Percentiles rank a stretch among this genome's conserved stretches.
Evolutionary conservation across 2,888 invertebrate species (phyloP).

Genomic region (Heliconius ismenius): DNA sequence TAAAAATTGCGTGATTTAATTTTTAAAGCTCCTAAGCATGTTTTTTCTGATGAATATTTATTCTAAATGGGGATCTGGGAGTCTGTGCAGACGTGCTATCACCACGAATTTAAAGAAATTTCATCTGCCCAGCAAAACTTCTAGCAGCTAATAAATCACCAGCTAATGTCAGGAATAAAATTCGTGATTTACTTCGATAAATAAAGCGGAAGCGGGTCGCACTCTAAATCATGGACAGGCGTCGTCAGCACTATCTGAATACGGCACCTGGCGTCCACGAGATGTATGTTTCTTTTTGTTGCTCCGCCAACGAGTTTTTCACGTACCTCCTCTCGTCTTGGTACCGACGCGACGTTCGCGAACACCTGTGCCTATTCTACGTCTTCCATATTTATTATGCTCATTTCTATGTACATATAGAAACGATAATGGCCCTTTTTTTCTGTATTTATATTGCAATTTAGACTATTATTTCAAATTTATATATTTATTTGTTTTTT

Average conservation of each 20-base stretch:
- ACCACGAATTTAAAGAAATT: not conserved
- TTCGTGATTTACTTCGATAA: constrained; percentile 57
- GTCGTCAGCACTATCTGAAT: constrained; percentile 75
- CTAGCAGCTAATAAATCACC: constrained; percentile 10
- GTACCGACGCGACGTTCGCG: constrained; percentile 60
- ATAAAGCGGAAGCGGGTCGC: constrained; percentile 66
- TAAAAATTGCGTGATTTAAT: no score
- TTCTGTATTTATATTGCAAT: constrained; percentile 6
- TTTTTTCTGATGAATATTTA: not conserved
- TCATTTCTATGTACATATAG: constrained; percentile 43
- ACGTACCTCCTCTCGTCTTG: constrained; percentile 64
- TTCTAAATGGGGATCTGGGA: not conserved
- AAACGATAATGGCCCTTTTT: constrained; percentile 14
- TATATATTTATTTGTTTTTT: not conserved
- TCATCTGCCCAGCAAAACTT: not conserved
- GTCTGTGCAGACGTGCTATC: not conserved
- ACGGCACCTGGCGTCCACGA: constrained; percentile 68
- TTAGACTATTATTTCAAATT: not conserved
- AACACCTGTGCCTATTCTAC: constrained; percentile 70
- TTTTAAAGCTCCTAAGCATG: no score
- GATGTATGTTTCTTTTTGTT: constrained; percentile 62
- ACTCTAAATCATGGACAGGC: constrained; percentile 74
- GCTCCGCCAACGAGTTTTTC: constrained; percentile 79
- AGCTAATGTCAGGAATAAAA: constrained; percentile 12
- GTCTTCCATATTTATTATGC: constrained; percentile 52